Percentiles rank a stretch among this genome's conserved stretches.
These are phyloP conservation scores for Intellagama lesueurii DNA, from an alignment of 2,797 vertebrate genomes.

Conservation along the genomic window DNA sequence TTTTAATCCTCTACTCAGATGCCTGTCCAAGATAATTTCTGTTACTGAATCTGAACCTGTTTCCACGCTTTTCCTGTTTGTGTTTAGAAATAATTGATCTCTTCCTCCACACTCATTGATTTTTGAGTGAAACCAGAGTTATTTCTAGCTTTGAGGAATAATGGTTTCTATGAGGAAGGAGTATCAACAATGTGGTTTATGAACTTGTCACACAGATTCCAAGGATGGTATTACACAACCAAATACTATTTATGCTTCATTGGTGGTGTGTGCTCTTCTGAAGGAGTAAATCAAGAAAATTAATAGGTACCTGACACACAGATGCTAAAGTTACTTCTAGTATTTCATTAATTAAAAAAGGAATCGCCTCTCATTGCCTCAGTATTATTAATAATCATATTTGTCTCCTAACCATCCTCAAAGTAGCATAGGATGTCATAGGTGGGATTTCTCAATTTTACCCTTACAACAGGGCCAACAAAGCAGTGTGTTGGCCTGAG, in stretches of 20 bases:
- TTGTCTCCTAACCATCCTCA: background rate
- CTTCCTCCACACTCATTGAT: background rate
- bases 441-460: background rate
- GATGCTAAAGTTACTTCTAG: background rate
- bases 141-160: background rate
- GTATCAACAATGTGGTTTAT: background rate
- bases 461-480: too few relatives aligned
- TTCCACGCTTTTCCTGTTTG: conserved; percentile 29
- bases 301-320: background rate
- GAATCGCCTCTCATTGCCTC: background rate
- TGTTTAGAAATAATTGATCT: conserved; percentile 21
- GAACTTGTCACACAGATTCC: background rate
- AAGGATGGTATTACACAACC: background rate
- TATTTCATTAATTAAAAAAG: background rate
- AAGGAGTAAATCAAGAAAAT: background rate
- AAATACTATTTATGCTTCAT: background rate
- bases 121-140: background rate
- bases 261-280: background rate
- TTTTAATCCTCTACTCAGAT: conserved; percentile 29
- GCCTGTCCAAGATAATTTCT: background rate
- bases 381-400: background rate
- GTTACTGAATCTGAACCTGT: conserved; percentile 26
- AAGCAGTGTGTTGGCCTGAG: background rate
- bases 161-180: conserved; percentile 4
- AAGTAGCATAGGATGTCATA: background rate